These are phyloP conservation scores for Botia almorhae DNA, from an alignment of 2,797 vertebrate species.

Conservation along the genomic window DNA sequence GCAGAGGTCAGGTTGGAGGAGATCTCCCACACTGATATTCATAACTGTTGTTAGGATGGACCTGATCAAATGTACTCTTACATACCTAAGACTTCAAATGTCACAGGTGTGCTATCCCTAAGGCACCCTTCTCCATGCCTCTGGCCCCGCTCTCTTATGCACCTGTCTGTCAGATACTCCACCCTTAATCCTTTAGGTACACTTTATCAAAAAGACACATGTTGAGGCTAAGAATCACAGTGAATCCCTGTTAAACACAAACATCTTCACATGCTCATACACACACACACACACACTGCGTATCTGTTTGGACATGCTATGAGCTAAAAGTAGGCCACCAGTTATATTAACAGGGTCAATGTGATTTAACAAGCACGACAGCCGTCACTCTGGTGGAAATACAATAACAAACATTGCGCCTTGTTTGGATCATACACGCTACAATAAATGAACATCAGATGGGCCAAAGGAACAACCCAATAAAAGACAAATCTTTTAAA, in stretches of 20 bases:
- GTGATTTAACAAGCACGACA: conserved; percentile 37
- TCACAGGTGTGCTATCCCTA: conserved; percentile 46
- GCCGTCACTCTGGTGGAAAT: conserved; percentile 44
- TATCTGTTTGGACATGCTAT: conserved; percentile 51
- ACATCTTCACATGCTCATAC: not conserved
- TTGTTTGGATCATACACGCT: conserved; percentile 49
- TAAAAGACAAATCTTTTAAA: conserved; percentile 53
- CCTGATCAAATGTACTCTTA: conserved; percentile 26
- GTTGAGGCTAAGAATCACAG: conserved; percentile 4
- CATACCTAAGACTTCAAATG: conserved; percentile 32
- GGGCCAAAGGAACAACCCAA: conserved; percentile 34
- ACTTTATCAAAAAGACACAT: conserved; percentile 39
- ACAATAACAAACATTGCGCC: conserved; percentile 42
- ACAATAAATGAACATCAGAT: conserved; percentile 40
- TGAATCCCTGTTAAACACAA: conserved; percentile 3
- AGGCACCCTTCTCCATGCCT: not conserved
- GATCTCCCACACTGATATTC: conserved; percentile 22
- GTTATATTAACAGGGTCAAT: conserved; percentile 44
- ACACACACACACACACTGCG: not conserved
- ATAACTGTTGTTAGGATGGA: conserved; percentile 29
- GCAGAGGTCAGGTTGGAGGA: conserved; percentile 21
- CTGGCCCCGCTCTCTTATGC: conserved; percentile 15
- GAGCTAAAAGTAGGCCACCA: conserved; percentile 53
- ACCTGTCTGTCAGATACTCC: conserved; percentile 42
- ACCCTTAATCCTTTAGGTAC: conserved; percentile 30